These are phyloP conservation scores for Cremastinae sp. DNA, from an alignment of 2,888 invertebrate genomes.

Conservation along the genomic window DNA sequence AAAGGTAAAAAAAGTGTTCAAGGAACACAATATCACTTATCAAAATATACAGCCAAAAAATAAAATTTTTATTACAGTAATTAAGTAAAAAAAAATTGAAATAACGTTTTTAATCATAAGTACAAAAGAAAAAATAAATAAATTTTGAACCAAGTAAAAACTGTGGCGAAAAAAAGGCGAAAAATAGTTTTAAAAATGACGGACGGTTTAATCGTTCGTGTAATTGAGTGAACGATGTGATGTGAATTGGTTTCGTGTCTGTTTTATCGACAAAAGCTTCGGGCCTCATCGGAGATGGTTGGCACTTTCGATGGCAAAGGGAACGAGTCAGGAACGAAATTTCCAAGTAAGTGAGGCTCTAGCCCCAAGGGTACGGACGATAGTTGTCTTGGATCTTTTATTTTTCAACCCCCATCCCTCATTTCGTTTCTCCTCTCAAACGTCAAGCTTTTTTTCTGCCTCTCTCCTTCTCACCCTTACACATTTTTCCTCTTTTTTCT, in stretches of 20 bases:
- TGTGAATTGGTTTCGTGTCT: conserved; percentile 27
- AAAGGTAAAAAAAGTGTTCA: no score
- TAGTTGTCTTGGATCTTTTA: conserved; percentile 26
- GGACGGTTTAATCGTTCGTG: conserved; percentile 37
- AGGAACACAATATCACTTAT: no score
- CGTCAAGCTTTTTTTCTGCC: conserved; percentile 17
- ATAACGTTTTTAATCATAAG: no score
- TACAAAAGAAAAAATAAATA: neutral
- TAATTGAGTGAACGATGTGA: conserved; percentile 36
- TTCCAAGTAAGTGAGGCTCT: conserved; percentile 25
- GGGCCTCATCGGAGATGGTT: neutral
- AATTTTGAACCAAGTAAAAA: neutral
- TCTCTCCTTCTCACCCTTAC: neutral
- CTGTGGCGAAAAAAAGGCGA: neutral
- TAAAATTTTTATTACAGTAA: no score
- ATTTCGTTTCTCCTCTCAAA: conserved; percentile 14
- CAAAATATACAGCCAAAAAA: no score
- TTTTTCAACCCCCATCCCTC: conserved; percentile 21
- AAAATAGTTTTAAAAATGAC: conserved; percentile 33
- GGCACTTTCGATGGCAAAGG: no score
- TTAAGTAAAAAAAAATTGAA: no score
- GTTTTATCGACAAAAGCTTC: conserved; percentile 50
- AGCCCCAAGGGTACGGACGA: conserved; percentile 20
- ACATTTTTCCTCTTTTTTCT: conserved; percentile 31
- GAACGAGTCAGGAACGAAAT: conserved; percentile 28